Conservation (phyloP, 2,797 vertebrate genomes). For the Aythya fuligula region DNA sequence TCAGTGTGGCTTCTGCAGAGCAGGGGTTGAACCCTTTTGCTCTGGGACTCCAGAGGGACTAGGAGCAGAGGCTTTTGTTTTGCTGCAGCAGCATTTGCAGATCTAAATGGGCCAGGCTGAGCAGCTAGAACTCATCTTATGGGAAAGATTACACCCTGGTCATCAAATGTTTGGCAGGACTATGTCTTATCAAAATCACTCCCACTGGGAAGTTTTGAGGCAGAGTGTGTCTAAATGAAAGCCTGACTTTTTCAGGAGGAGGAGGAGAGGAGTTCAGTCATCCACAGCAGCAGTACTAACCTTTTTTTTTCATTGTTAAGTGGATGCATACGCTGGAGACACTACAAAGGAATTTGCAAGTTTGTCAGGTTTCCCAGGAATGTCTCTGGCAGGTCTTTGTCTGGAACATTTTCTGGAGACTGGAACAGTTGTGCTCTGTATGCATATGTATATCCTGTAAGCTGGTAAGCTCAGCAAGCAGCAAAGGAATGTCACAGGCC, state of each 20-base stretch:
- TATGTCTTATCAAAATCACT: constrained; percentile 38
- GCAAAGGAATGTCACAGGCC: constrained; percentile 58
- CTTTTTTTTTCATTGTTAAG: constrained; percentile 51
- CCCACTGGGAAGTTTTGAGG: constrained; percentile 35
- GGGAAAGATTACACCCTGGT: constrained; percentile 37
- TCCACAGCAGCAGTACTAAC: constrained; percentile 36
- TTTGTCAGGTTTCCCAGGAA: constrained; percentile 78
- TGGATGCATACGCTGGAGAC: constrained; percentile 62
- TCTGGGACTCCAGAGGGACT: neutral
- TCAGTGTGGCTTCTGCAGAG: neutral
- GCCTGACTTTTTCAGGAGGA: constrained; percentile 26
- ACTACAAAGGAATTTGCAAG: constrained; percentile 58
- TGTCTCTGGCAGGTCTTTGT: constrained; percentile 75
- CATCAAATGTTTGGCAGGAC: constrained; percentile 46
- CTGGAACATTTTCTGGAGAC: constrained; percentile 70
- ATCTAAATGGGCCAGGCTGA: constrained; percentile 10
- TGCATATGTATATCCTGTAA: constrained; percentile 68
- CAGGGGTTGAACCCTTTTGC: neutral
- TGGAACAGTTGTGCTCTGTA: constrained; percentile 44
- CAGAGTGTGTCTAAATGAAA: constrained; percentile 41
- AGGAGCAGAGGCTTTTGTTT: constrained; percentile 32
- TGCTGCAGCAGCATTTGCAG: constrained; percentile 28
- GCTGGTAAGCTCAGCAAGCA: constrained; percentile 39
- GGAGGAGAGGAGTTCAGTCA: constrained; percentile 20
- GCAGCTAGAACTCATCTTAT: constrained; percentile 23